Base-by-base conservation (phyloP, 2,888 invertebrate species). In the Pimpla rufipes region DNA sequence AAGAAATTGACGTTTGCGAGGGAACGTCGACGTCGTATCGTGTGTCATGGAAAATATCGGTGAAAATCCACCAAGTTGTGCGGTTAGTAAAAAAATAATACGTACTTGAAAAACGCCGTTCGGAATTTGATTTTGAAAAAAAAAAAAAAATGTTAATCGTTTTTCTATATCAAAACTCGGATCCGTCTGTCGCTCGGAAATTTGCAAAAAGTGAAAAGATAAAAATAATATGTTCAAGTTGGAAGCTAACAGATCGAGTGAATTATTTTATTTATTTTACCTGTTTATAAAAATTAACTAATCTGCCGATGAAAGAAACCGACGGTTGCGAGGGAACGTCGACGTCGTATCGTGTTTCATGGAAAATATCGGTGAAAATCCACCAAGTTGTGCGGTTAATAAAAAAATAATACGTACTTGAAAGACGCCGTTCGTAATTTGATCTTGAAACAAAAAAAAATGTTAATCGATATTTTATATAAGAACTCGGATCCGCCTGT, bases 291-390 rank as follows among this genome's bases (percentile, higher is more conserved):
- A 90, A 91, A 91, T 92, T 91, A 92, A 91, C 91, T 91, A 91
- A 90, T 91, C 90, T 88, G 85, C 86, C 87, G 87, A 89, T 88
- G 89, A 91, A 91, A 91, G 90, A 91, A 91, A 90, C 82, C 85
- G 67, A 74, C 79, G 57, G 35, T 2, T 29, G 13, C 42, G 35
- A 42, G 29, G 55, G 55, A 21, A 52, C 59, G n/a, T 47, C 59
- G 18, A 40, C 55, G 42, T 50, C 37, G 50, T 74, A 37, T 42
- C 77, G 76, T 75, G 67, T 83, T 74, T 81, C 79, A 47, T 40
- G 29, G 18, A 21, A 47, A 77, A 42, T 42, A 21, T 55, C 71
- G 68, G 64, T 68, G 37, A 70, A 40, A 77, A 66, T 47, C 45
- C 21, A 42, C 62, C 29, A 35, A 79, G 67, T 79, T 73, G 79